A percentile compares a stretch with the other conserved stretches of the same genome.
Conservation (phyloP, 2,113 vertebrate genomes). For the Cyphomyrus plagiostoma region DNA sequence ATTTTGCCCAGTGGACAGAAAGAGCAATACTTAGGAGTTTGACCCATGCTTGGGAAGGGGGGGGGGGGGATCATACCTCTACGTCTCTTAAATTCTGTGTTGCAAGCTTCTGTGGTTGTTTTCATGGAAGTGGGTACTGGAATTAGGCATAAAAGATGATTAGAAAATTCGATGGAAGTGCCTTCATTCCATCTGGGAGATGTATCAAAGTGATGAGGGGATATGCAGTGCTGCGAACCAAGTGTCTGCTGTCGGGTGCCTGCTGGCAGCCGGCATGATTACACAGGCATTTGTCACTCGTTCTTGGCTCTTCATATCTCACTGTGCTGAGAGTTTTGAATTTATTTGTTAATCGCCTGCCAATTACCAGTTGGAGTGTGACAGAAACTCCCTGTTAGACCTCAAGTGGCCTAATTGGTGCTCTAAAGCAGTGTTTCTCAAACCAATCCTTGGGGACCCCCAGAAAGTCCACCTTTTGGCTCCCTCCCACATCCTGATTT, state of each 20-base stretch:
- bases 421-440: constrained; percentile 39
- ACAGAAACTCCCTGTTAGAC: constrained; percentile 46
- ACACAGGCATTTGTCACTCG: constrained; percentile 34
- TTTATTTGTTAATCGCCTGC: constrained; percentile 64
- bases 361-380: constrained; percentile 60
- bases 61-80: constrained; percentile 30
- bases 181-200: background rate
- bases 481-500: background rate
- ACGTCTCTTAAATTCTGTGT: constrained; percentile 47
- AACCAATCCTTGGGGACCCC: constrained; percentile 29
- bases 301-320: constrained; percentile 35
- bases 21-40: constrained; percentile 31
- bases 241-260: constrained; percentile 29
- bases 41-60: background rate
- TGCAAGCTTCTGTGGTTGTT: constrained; percentile 39
- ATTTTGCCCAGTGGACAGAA: constrained; percentile 41
- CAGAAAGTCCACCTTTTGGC: background rate
- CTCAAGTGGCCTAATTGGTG: constrained; percentile 56
- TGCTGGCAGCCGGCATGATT: constrained; percentile 48
- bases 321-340: constrained; percentile 39
- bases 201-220: background rate
- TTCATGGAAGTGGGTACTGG: constrained; percentile 41
- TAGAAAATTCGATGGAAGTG: constrained; percentile 17
- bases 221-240: background rate
- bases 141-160: constrained; percentile 46